These are phyloP conservation scores for Enteromius afrohamiltoni DNA, from an alignment of 2,797 vertebrate genomes.

Conservation along the genomic window DNA sequence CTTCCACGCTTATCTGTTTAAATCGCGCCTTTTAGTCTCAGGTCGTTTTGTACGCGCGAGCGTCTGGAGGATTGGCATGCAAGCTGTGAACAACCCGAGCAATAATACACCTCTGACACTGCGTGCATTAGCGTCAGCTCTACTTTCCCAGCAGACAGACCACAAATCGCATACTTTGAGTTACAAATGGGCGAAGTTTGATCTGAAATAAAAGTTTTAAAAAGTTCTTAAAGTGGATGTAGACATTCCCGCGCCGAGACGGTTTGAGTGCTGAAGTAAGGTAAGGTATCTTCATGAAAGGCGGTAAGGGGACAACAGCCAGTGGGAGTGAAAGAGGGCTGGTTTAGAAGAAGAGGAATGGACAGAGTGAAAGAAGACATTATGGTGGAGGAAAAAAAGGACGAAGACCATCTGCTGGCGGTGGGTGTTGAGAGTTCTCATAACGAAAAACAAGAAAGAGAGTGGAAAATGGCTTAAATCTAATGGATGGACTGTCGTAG, in stretches of 20 bases:
- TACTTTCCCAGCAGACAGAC: conserved; percentile 14
- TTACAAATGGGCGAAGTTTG: background rate
- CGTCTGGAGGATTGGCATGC: conserved; percentile 41
- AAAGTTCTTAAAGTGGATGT: background rate
- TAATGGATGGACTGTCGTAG: background rate
- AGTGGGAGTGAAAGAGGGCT: conserved; percentile 50
- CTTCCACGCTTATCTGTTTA: conserved; percentile 12
- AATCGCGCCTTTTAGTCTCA: background rate
- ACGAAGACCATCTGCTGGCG: conserved; percentile 63
- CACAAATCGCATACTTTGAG: background rate
- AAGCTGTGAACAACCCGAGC: background rate
- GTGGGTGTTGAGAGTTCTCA: conserved; percentile 51
- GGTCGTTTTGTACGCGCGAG: background rate
- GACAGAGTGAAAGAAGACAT: conserved; percentile 54
- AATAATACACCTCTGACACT: background rate
- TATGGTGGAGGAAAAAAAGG: conserved; percentile 54
- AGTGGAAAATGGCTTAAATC: background rate
- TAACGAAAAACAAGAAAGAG: conserved; percentile 10
- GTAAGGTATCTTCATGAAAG: conserved; percentile 52
- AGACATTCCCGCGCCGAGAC: conserved; percentile 15
- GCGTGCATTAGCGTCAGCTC: conserved; percentile 15
- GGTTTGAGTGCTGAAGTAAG: conserved; percentile 28
- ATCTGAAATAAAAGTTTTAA: background rate
- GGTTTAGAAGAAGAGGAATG: conserved; percentile 58
- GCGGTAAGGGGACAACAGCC: conserved; percentile 49